These are phyloP conservation scores for Homarus americanus DNA, from an alignment of 1,140 invertebrate genomes.

Conservation along the genomic window DNA sequence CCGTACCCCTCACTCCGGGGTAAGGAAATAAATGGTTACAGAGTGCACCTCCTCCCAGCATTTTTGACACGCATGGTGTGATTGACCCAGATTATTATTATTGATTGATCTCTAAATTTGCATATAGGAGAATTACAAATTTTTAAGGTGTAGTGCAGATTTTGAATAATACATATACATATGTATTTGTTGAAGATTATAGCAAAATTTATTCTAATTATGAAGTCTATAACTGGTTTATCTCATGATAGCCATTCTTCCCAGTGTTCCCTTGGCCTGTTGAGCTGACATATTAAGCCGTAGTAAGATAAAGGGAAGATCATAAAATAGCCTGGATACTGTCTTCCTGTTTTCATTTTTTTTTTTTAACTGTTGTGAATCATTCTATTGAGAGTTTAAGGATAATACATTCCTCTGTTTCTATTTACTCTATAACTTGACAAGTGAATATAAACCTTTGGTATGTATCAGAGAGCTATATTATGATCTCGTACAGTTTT, in stretches of 20 bases:
- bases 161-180: background rate
- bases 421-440: background rate
- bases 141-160: conserved; percentile 31
- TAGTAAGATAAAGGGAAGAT: background rate
- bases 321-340: background rate
- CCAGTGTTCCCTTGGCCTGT: background rate
- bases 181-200: background rate
- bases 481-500: background rate
- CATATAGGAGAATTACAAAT: conserved; percentile 7
- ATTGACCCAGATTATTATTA: conserved; percentile 45
- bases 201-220: background rate
- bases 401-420: background rate
- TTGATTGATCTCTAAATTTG: conserved; percentile 29
- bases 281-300: background rate
- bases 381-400: background rate
- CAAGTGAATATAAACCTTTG: background rate
- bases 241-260: background rate
- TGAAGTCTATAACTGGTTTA: background rate
- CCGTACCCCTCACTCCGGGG: conserved; percentile 68
- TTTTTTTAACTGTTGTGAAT: background rate
- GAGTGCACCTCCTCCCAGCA: conserved; percentile 62
- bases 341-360: background rate
- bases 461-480: background rate
- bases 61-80: conserved; percentile 71
- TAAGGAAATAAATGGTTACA: conserved; percentile 51